Base-by-base conservation (phyloP, 1,140 invertebrate species). In the Heliothis subflexa region DNA sequence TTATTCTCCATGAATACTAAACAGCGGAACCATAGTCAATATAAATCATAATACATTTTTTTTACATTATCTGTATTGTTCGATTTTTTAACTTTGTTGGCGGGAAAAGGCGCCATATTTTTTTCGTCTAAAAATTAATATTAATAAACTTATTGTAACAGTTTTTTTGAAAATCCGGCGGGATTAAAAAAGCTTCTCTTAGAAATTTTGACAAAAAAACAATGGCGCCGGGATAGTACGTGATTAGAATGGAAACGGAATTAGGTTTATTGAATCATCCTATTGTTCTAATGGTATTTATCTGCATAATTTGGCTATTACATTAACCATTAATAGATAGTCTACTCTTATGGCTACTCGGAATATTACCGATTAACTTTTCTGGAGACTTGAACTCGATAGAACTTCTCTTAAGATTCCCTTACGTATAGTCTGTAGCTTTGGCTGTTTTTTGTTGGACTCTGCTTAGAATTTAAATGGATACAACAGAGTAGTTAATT, bases 121-220 rank as follows among this genome's bases (percentile, higher is more conserved):
- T 79, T 78, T 79, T 78, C 13, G 21, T 59, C 50, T 18, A 75
- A 78, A 80, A 79, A 82, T 78, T 70, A 82, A 82, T 84, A 82
- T 84, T 84, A 75, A 82, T 40, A 71, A 64, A 79, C 73, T 79
- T 86, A 81, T 83, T 85, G 77, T 88, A 55, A 81, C 64, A 71
- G 66, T 82, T 73, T 86, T 88, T 83, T 84, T 73, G 49, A 59
- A 79, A 85, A 83, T 86, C 87, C 86, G 85, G 62, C 80, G 82
- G 86, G 84, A 82, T 84, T 80, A 61, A 25, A 62, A 14, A 18
- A 68, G 18, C 40, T 49, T 62, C 13, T 21, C 13, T 25, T 25
- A 68, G 64, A 50, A 68, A 68, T 49, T 68, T 50, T 12, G 59
- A 18, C 25, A 28, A 64, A 59, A 61, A 62, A 50, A 75, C 72